Percentiles rank a stretch among this genome's conserved stretches.
Conservation (phyloP, 2,113 vertebrate genomes). For the Vidua macroura region DNA sequence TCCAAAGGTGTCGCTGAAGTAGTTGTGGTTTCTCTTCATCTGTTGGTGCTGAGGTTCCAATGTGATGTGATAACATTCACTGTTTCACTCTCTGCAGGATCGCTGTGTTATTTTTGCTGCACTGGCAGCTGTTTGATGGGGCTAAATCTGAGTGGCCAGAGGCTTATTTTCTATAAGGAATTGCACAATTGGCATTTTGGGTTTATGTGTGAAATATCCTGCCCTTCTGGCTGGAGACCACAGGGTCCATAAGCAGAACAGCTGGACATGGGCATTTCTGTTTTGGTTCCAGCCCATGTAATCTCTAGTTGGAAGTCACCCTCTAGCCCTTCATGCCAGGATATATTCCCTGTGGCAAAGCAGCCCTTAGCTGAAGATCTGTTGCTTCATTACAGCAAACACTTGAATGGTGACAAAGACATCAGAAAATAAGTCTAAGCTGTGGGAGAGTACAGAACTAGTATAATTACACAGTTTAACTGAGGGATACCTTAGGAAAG, state of each 20-base stretch:
- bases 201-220: neutral
- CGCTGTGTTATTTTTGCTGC: neutral
- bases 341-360: neutral
- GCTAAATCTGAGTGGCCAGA: neutral
- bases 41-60: neutral
- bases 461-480: neutral
- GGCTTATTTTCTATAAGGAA: constrained; percentile 1
- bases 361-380: neutral
- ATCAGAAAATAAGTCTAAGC: neutral
- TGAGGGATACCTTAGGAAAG: neutral
- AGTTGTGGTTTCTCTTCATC: neutral
- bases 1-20: neutral
- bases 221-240: neutral
- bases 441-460: neutral
- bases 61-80: neutral
- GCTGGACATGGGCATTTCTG: neutral
- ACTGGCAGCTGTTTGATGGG: constrained; percentile 19
- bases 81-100: neutral
- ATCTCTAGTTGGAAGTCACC: neutral
- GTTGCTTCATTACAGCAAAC: neutral
- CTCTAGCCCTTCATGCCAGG: neutral
- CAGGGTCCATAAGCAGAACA: neutral
- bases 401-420: neutral
- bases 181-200: neutral
- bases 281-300: neutral